These are phyloP conservation scores for Ypsolopha scabrella DNA, from an alignment of 2,888 invertebrate species.

Conservation along the genomic window DNA sequence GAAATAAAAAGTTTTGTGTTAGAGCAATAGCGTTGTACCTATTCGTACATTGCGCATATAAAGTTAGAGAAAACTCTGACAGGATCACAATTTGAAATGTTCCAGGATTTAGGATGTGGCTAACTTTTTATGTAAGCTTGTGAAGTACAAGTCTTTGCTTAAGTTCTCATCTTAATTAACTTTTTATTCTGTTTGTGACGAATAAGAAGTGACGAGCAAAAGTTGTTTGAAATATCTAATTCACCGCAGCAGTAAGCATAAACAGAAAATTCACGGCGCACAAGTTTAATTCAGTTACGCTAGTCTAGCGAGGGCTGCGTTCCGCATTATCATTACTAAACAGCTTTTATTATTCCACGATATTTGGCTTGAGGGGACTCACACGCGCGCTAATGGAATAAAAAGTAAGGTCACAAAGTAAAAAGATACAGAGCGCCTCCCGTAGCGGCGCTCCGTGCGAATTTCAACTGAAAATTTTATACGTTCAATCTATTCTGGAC, in stretches of 20 bases:
- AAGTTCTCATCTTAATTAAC: conserved; percentile 20
- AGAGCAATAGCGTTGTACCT: conserved; percentile 55
- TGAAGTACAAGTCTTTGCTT: conserved; percentile 25
- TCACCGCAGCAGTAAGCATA: conserved; percentile 37
- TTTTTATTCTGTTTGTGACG: conserved; percentile 18
- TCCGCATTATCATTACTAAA: conserved; percentile 65
- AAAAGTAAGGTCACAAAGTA: conserved; percentile 70
- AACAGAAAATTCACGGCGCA: conserved; percentile 41
- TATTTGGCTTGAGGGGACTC: conserved; percentile 66
- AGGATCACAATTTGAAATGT: conserved; percentile 50
- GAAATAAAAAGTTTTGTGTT: conserved; percentile 69
- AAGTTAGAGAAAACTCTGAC: conserved; percentile 47
- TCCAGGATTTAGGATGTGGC: conserved; percentile 44
- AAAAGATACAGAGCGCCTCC: conserved; percentile 66
- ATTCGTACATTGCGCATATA: conserved; percentile 49
- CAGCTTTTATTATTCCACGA: conserved; percentile 68
- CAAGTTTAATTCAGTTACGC: conserved; percentile 58
- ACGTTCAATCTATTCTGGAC: conserved; percentile 67
- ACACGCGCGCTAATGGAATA: conserved; percentile 68
- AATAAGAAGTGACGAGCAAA: conserved; percentile 16
- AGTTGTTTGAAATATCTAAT: conserved; percentile 35
- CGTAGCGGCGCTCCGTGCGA: conserved; percentile 62
- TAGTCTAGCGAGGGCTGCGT: conserved; percentile 46
- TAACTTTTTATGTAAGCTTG: conserved; percentile 39
- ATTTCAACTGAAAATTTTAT: conserved; percentile 70